Percentiles rank a stretch among this genome's conserved stretches.
These are phyloP conservation scores for Sorex fumeus DNA, from an alignment of 2,113 vertebrate species.

Conservation along the genomic window DNA sequence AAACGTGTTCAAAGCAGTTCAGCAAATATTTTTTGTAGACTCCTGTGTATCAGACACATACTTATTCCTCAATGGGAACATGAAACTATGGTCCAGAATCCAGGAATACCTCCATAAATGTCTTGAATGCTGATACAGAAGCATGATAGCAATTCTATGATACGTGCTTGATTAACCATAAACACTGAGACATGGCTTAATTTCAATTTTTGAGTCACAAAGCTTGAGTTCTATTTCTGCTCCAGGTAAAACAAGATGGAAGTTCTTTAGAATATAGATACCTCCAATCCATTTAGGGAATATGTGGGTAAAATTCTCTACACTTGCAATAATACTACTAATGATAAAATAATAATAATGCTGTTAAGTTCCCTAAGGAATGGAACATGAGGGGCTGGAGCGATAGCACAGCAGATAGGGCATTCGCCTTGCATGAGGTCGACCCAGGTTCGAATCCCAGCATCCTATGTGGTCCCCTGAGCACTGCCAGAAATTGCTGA, in stretches of 20 bases:
- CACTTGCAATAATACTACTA: no score
- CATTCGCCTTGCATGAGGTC: no score
- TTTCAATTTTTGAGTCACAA: not conserved
- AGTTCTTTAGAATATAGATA: slow-evolving; percentile 1
- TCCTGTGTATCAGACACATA: not conserved
- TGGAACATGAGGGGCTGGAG: no score
- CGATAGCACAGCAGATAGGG: no score
- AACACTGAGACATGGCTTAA: not conserved
- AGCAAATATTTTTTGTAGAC: not conserved
- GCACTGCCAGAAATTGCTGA: no score
- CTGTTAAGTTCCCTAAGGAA: no score
- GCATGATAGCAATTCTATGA: not conserved
- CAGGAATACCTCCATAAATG: not conserved
- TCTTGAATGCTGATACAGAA: not conserved
- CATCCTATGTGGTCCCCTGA: no score
- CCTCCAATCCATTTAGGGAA: not conserved
- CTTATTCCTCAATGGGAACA: not conserved
- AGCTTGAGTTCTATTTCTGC: slow-evolving; percentile 28
- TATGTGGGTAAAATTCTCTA: not conserved
- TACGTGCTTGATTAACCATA: not conserved
- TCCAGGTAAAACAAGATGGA: not conserved
- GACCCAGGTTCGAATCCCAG: no score
- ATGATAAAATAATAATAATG: no score
- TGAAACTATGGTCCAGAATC: not conserved
- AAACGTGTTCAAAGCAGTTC: not conserved